Conservation (phyloP, 2,797 vertebrate genomes). For the Phataginus tricuspis region DNA sequence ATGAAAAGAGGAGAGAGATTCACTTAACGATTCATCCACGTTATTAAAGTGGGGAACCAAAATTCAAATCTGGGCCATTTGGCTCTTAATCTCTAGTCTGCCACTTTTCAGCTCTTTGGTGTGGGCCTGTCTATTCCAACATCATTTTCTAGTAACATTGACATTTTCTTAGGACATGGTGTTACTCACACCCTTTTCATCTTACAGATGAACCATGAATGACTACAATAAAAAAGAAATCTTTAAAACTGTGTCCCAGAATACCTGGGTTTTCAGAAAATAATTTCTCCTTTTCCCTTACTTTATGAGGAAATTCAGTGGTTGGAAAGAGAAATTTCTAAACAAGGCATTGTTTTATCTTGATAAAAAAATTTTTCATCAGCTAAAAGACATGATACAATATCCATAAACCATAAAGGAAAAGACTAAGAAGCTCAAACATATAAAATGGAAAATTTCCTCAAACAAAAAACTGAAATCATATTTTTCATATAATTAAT, state of each 20-base stretch:
- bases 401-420: not conserved
- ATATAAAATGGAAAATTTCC: not conserved
- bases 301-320: not conserved
- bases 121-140: not conserved
- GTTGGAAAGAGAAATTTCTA: constrained; percentile 40
- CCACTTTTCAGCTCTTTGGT: not conserved
- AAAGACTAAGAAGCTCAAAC: constrained; percentile 10
- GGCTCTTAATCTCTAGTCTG: not conserved
- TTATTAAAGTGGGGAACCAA: not conserved
- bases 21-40: not conserved
- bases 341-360: constrained; percentile 2
- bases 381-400: not conserved
- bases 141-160: not conserved
- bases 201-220: not conserved
- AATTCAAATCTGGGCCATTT: not conserved
- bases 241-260: not conserved
- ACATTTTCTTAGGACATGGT: not conserved
- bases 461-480: not conserved
- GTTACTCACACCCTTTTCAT: not conserved
- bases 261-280: not conserved
- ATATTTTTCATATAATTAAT: not conserved
- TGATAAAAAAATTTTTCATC: not conserved
- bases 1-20: not conserved
- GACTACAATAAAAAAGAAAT: not conserved
- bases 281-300: not conserved